Conservation (phyloP, 2,888 invertebrate species). For the Urechis unicinctus region DNA sequence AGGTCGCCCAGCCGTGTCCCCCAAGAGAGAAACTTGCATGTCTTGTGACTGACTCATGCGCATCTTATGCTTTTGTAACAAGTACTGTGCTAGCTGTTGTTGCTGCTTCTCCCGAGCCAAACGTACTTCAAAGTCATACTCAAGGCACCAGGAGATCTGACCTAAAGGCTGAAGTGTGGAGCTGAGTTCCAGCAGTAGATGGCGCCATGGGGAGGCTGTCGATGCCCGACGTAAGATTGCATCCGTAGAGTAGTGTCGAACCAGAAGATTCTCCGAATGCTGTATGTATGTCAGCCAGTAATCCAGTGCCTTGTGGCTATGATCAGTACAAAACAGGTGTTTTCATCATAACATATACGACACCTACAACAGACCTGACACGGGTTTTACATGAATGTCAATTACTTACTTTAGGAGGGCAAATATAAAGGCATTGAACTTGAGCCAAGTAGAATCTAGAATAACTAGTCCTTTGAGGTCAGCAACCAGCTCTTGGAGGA, state of each 20-base stretch:
- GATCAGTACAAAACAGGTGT: background rate
- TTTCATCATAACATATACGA: background rate
- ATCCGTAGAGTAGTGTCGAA: slow-evolving; percentile 71
- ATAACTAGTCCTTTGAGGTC: slow-evolving; percentile 76
- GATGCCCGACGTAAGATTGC: slow-evolving; percentile 66
- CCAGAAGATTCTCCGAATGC: slow-evolving; percentile 73
- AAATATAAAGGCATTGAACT: slow-evolving; percentile 82
- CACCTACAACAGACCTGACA: background rate
- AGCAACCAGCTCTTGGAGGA: slow-evolving; percentile 74
- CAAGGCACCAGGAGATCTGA: slow-evolving; percentile 73
- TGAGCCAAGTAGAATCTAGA: slow-evolving; percentile 75
- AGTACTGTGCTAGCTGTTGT: background rate
- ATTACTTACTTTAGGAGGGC: slow-evolving; percentile 74
- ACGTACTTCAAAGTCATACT: slow-evolving; percentile 38
- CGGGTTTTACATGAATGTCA: background rate
- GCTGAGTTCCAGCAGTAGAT: slow-evolving; percentile 67
- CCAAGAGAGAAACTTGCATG: no score
- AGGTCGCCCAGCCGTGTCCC: background rate
- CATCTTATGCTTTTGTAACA: background rate
- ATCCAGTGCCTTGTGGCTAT: slow-evolving; percentile 75
- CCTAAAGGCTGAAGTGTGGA: slow-evolving; percentile 73
- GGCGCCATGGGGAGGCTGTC: slow-evolving; percentile 58
- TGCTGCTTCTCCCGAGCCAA: background rate
- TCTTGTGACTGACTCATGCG: background rate
- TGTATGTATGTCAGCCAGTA: slow-evolving; percentile 83